Evolutionary conservation across 2,797 vertebrate species (phyloP), one percentile per base, ranked within the genome.

Genomic region (Siniperca obscura): DNA sequence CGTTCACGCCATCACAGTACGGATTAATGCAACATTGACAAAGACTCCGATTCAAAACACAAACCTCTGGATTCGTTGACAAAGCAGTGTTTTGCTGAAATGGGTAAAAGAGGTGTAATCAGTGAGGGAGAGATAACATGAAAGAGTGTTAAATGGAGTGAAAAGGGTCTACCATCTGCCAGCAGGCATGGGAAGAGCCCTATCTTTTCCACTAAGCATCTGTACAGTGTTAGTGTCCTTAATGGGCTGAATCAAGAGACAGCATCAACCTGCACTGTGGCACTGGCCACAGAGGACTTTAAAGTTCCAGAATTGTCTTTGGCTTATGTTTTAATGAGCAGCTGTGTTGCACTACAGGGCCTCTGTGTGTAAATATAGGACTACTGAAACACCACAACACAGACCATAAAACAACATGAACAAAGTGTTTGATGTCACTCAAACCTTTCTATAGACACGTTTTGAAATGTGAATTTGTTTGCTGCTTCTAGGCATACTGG

Each of bases 221-320:
- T 96, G 94, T 87, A 94, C 90, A 85, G 89, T 81, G 85, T 55
- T 25, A 30, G 30, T 30, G 84, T 86, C 73, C 92, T 95, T 97
- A 96, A 97, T 96, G 95, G 95, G 89, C 92, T 92, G 94, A 94
- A 95, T 94, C 92, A 95, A 94, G 94, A 93, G 34, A 79, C 87
- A 91, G 91, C 93, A 88, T 83, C 92, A 92, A 86, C 84, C 72
- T 84, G 74, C 87, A 93, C 92, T 93, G 92, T 95, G 96, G 94
- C 93, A 86, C 48, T 85, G 68, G 89, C 90, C 85, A 69, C 80
- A 80, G 85, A 90, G 90, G 68, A 76, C 91, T 42, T 76, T 80
- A 92, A 94, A 92, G 90, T 90, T 76, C 71, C 62, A 80, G 30
- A 84, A 36, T 86, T 71, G 55, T 81, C 67, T 78, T 86, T 83